phyloP scores from a whole-genome alignment of 2,888 invertebrate genomes.

The Mesochorus sp. region DNA sequence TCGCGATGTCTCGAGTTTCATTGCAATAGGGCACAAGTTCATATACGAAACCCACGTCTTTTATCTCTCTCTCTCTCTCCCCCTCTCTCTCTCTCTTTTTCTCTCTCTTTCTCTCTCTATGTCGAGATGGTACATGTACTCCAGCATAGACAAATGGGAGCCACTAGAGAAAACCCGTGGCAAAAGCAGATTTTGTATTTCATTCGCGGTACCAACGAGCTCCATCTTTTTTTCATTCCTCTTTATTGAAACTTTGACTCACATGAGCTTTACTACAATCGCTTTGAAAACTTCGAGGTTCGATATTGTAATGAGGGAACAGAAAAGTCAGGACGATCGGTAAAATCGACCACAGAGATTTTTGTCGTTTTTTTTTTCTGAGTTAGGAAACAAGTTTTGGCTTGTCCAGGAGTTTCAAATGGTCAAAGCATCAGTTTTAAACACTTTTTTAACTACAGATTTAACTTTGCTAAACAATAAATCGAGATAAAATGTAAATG shows the following conservation, averaged over 20 bases:
- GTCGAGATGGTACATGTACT: slow-evolving; percentile 13
- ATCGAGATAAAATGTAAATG: too few relatives aligned
- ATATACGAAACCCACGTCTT: slow-evolving; percentile 1
- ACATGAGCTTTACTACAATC: neutral
- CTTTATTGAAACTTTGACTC: slow-evolving; percentile 8
- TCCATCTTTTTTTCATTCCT: neutral
- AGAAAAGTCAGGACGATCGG: neutral
- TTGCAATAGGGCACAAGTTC: neutral
- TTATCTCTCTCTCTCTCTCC: too few relatives aligned
- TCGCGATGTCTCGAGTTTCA: neutral
- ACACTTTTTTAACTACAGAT: too few relatives aligned
- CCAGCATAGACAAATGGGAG: slow-evolving; percentile 1
- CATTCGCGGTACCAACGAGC: neutral
- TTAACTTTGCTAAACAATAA: too few relatives aligned
- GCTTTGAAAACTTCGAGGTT: neutral
- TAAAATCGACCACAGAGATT: neutral
- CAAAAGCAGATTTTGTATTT: slow-evolving; percentile 5
- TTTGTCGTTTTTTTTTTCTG: neutral
- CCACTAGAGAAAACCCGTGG: neutral
- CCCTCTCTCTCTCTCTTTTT: neutral
- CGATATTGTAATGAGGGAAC: slow-evolving; percentile 2
- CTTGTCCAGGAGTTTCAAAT: too few relatives aligned
- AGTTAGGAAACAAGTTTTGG: neutral
- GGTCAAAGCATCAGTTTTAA: too few relatives aligned
- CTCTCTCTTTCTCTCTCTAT: neutral